These are phyloP conservation scores for Scaptomyza parva DNA, from an alignment of 2,888 invertebrate genomes.

Conservation along the genomic window DNA sequence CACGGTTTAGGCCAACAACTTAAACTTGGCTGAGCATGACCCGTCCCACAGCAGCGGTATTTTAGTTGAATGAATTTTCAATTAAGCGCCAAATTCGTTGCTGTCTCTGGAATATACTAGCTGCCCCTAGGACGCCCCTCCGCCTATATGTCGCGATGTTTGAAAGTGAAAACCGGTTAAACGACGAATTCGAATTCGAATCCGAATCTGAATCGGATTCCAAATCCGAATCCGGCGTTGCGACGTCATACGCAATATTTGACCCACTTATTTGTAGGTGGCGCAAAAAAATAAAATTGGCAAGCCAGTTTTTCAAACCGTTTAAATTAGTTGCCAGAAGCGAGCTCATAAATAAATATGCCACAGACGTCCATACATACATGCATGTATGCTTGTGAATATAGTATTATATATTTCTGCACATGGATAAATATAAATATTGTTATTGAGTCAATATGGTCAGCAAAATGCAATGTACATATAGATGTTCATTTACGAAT, in stretches of 20 bases:
- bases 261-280: slow-evolving; percentile 66
- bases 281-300: slow-evolving; percentile 53
- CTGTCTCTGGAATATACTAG: slow-evolving; percentile 34
- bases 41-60: slow-evolving; percentile 38
- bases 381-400: no score
- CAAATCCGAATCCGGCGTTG: slow-evolving; percentile 27
- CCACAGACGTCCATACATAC: neutral
- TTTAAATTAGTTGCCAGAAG: slow-evolving; percentile 36
- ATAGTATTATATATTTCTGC: neutral
- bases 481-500: neutral
- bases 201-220: slow-evolving; percentile 20
- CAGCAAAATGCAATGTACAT: slow-evolving; percentile 4
- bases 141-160: slow-evolving; percentile 42
- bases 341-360: slow-evolving; percentile 21
- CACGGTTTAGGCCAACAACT: slow-evolving; percentile 58
- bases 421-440: slow-evolving; percentile 10
- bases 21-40: slow-evolving; percentile 14
- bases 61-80: slow-evolving; percentile 76
- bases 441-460: slow-evolving; percentile 25
- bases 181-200: slow-evolving; percentile 29
- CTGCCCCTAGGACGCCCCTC: slow-evolving; percentile 60
- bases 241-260: slow-evolving; percentile 70
- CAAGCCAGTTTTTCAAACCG: slow-evolving; percentile 63
- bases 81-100: slow-evolving; percentile 70
- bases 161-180: slow-evolving; percentile 71